These are phyloP conservation scores for Bubalus kerabau DNA, from an alignment of 2,113 vertebrate species.

Conservation along the genomic window DNA sequence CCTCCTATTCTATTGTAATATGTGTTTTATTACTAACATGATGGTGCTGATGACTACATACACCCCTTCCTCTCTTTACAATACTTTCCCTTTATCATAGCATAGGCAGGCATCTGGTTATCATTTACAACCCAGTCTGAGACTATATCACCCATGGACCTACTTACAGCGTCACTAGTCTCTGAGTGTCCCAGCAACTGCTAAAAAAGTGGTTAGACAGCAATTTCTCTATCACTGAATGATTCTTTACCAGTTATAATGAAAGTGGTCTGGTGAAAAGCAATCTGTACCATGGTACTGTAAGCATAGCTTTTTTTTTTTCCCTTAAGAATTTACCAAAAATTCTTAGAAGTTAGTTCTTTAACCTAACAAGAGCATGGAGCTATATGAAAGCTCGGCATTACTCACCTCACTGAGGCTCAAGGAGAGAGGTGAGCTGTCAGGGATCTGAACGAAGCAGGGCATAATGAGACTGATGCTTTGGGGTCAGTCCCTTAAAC, in stretches of 20 bases:
- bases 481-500: not conserved
- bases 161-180: not conserved
- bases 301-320: not conserved
- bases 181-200: not conserved
- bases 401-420: not conserved
- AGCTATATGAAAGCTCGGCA: not conserved
- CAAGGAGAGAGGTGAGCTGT: not conserved
- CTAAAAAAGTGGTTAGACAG: not conserved
- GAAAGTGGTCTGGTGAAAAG: not conserved
- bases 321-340: not conserved
- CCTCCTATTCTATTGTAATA: not conserved
- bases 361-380: not conserved
- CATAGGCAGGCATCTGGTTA: not conserved
- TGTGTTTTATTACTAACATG: not conserved
- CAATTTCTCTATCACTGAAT: not conserved
- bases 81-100: not conserved
- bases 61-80: not conserved
- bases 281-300: not conserved
- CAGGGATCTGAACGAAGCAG: not conserved
- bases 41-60: not conserved
- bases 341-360: slow-evolving; percentile 25
- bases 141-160: not conserved
- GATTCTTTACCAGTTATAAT: not conserved
- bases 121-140: not conserved
- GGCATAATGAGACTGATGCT: not conserved